Evolutionary conservation across 1,140 invertebrate genomes (phyloP).

Genomic region (Dreissena rostriformis): DNA sequence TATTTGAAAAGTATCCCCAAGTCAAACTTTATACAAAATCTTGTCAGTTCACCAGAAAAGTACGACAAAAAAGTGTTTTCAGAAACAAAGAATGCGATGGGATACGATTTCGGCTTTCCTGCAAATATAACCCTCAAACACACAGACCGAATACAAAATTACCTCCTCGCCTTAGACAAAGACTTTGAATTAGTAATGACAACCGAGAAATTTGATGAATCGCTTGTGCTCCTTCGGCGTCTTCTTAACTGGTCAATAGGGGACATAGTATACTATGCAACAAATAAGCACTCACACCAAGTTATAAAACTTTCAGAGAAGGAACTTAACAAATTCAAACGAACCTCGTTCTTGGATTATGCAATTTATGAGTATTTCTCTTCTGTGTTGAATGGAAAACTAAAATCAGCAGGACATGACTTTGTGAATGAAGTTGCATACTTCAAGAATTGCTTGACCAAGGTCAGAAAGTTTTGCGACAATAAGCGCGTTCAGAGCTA

Average conservation of each 20-base stretch:
- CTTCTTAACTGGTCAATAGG: conserved; percentile 82
- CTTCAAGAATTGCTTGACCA: not conserved
- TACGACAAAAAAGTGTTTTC: conserved; percentile 49
- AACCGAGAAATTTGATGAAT: conserved; percentile 83
- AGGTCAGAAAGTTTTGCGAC: conserved; percentile 10
- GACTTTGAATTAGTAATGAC: conserved; percentile 83
- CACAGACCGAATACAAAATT: conserved; percentile 39
- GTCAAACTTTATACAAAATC: conserved; percentile 47
- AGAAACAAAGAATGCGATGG: conserved; percentile 67
- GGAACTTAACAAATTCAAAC: conserved; percentile 14
- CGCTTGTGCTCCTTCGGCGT: conserved; percentile 82
- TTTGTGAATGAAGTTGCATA: conserved; percentile 13
- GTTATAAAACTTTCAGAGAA: not conserved
- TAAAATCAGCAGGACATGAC: not conserved
- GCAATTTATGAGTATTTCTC: conserved; percentile 29
- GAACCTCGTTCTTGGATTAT: conserved; percentile 23
- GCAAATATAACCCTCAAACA: not conserved
- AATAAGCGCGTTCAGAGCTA: not conserved
- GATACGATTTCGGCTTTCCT: conserved; percentile 65
- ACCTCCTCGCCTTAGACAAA: conserved; percentile 54
- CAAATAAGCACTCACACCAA: conserved; percentile 20
- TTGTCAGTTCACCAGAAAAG: conserved; percentile 16
- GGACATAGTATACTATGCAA: conserved; percentile 77
- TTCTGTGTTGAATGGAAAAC: conserved; percentile 10
- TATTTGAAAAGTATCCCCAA: conserved; percentile 46